phyloP scores from a whole-genome alignment of 2,113 vertebrate species.

The Miniopterus natalensis region DNA sequence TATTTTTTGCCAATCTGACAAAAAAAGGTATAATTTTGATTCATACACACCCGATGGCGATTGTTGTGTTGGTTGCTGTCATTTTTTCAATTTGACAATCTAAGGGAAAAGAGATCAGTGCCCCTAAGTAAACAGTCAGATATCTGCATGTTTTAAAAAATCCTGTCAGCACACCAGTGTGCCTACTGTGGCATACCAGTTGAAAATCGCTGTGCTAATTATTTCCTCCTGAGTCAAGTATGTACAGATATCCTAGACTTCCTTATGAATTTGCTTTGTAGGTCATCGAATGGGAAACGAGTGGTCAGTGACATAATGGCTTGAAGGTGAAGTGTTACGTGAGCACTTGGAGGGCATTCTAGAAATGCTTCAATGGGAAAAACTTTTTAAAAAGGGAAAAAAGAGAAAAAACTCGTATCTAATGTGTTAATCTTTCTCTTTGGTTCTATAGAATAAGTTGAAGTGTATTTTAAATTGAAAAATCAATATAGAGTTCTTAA shows the following conservation, averaged over 20 bases:
- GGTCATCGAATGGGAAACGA: not conserved
- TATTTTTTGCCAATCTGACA: not conserved
- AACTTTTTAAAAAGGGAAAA: not conserved
- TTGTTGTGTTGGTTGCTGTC: not conserved
- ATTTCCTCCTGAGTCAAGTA: slow-evolving; percentile 14
- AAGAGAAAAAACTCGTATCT: not conserved
- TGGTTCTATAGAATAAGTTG: not conserved
- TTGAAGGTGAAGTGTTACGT: not conserved
- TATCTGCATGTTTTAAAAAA: not conserved
- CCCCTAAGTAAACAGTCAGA: not conserved
- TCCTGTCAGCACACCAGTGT: not conserved
- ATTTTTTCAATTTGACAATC: not conserved
- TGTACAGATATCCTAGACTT: not conserved
- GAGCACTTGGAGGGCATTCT: not conserved
- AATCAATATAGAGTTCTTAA: not conserved
- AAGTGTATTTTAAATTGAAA: slow-evolving; percentile 33
- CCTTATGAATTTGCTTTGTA: slow-evolving; percentile 50
- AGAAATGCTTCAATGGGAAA: not conserved
- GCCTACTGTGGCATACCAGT: not conserved
- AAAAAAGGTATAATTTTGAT: not conserved
- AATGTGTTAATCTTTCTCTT: not conserved
- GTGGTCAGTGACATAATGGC: not conserved
- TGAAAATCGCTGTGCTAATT: not conserved
- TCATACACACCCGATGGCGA: not conserved
- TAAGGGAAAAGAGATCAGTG: not conserved